Percentiles rank a stretch among this genome's conserved stretches.
Conservation (phyloP, 1,140 invertebrate species). For the Drosophila burlai region DNA sequence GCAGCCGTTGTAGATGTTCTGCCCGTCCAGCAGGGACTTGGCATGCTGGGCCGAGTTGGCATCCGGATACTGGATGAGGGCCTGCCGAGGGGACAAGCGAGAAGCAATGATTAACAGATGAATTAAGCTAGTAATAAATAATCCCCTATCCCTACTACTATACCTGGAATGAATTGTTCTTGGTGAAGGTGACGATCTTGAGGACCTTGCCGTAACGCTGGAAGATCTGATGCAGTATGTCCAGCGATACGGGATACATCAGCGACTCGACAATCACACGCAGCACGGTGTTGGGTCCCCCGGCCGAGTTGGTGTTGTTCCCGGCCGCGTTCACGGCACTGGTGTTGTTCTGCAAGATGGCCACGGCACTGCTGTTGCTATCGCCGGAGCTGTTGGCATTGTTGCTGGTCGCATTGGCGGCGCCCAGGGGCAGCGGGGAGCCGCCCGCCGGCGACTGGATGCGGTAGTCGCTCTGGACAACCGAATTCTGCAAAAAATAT, state of each 20-base stretch:
- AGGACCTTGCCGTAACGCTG: slow-evolving; percentile 98
- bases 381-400: slow-evolving; percentile 72
- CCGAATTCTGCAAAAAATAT: slow-evolving; percentile 87
- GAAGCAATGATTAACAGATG: background rate
- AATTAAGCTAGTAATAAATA: background rate
- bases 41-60: slow-evolving; percentile 97
- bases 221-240: slow-evolving; percentile 99
- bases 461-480: slow-evolving; percentile 78
- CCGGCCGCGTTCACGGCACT: slow-evolving; percentile 72
- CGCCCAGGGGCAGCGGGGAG: slow-evolving; percentile 82
- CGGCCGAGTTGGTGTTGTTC: slow-evolving; percentile 89
- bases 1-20: slow-evolving; percentile 99
- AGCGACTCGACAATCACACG: slow-evolving; percentile 99
- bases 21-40: slow-evolving; percentile 97
- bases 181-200: slow-evolving; percentile 99
- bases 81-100: slow-evolving; percentile 86
- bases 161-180: slow-evolving; percentile 98
- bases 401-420: slow-evolving; percentile 66
- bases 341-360: slow-evolving; percentile 84
- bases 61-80: slow-evolving; percentile 99
- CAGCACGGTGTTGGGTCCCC: slow-evolving; percentile 97
- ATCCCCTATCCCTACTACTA: background rate
- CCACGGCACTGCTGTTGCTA: slow-evolving; percentile 67
- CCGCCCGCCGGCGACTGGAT: slow-evolving; percentile 84
- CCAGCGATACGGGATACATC: slow-evolving; percentile 98